phyloP scores from a whole-genome alignment of 2,113 vertebrate species.

The Corydoras maculifer region DNA sequence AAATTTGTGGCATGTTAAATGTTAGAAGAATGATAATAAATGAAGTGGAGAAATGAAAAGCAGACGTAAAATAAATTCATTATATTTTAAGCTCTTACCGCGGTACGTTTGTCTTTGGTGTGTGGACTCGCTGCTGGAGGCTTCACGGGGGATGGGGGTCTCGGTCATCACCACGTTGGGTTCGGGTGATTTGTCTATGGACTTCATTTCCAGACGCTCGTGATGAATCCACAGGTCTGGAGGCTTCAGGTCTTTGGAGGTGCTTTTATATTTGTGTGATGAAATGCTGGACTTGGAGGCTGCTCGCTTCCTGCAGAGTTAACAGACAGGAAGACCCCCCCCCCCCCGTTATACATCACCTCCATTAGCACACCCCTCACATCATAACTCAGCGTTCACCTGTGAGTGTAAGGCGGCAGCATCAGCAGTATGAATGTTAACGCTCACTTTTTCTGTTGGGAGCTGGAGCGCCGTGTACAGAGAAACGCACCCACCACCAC shows the following conservation, averaged over 20 bases:
- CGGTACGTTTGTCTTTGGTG: conserved; percentile 88
- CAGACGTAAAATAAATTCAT: too few relatives aligned
- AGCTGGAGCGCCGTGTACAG: conserved; percentile 86
- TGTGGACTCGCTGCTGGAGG: conserved; percentile 77
- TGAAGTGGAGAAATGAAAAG: too few relatives aligned
- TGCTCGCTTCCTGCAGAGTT: conserved; percentile 80
- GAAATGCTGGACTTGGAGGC: conserved; percentile 88
- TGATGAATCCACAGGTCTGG: conserved; percentile 98
- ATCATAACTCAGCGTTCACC: neutral
- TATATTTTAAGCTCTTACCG: conserved; percentile 56
- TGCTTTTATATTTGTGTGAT: conserved; percentile 96
- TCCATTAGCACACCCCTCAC: neutral
- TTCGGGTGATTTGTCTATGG: conserved; percentile 95
- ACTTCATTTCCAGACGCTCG: conserved; percentile 91
- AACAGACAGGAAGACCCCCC: neutral
- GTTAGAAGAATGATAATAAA: too few relatives aligned
- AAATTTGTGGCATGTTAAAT: too few relatives aligned
- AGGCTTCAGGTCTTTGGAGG: conserved; percentile 94
- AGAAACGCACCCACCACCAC: conserved; percentile 92
- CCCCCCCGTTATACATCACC: neutral
- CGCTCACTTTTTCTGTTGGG: conserved; percentile 92
- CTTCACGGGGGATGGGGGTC: conserved; percentile 92
- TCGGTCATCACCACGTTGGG: conserved; percentile 95
- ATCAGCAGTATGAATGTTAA: neutral
- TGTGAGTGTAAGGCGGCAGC: neutral